phyloP scores from a whole-genome alignment of 2,888 invertebrate species.

The Heliconius hortense region DNA sequence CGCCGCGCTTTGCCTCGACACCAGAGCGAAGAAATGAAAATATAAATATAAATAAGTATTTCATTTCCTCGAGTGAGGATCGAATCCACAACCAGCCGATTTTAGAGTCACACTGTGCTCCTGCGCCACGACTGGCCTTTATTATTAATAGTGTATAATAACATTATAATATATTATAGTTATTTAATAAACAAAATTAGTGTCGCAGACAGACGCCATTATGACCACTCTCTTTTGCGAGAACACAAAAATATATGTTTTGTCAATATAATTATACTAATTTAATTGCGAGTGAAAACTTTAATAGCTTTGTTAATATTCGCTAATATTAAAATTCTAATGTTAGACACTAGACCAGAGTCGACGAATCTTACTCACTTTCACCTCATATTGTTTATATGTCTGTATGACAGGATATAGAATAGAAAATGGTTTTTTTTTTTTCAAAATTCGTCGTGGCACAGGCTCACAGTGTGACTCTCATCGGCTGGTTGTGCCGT shows the following conservation, averaged over 20 bases:
- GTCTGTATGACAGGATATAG: background rate
- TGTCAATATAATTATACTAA: constrained; percentile 24
- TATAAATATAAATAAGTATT: too few relatives aligned
- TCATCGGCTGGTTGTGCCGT: too few relatives aligned
- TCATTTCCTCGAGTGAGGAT: too few relatives aligned
- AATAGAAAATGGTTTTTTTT: background rate
- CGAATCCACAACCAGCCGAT: too few relatives aligned
- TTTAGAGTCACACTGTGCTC: too few relatives aligned
- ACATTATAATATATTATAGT: background rate
- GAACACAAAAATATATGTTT: constrained; percentile 12
- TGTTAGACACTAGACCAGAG: background rate
- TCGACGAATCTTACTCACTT: background rate
- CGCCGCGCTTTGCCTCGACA: too few relatives aligned
- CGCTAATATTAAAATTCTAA: constrained; percentile 6
- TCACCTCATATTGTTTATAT: constrained; percentile 21
- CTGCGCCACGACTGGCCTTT: too few relatives aligned
- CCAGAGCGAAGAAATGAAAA: too few relatives aligned
- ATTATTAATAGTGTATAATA: background rate
- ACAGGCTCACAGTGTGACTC: background rate
- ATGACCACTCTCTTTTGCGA: background rate
- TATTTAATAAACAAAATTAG: background rate
- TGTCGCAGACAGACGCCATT: background rate
- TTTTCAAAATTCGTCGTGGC: background rate
- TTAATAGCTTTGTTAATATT: constrained; percentile 22
- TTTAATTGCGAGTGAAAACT: constrained; percentile 25